Conservation (phyloP, 2,113 vertebrate genomes). For the Panthera uncia region DNA sequence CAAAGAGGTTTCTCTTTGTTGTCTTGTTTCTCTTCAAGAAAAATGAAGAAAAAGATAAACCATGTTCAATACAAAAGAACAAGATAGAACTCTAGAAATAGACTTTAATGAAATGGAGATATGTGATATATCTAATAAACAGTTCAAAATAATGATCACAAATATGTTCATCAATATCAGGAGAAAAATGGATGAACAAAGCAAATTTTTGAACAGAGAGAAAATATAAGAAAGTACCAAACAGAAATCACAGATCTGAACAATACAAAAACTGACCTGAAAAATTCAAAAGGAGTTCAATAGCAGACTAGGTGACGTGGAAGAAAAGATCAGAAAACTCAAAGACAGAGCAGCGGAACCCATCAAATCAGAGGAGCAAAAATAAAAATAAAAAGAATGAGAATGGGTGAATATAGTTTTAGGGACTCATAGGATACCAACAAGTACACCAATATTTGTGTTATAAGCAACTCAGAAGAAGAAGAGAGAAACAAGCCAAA, state of each 20-base stretch:
- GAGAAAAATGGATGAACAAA: not conserved
- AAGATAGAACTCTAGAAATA: not conserved
- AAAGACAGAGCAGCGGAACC: not conserved
- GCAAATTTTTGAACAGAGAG: not conserved
- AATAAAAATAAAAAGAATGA: not conserved
- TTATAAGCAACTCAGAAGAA: not conserved
- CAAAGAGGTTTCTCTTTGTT: no score
- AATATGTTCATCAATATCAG: not conserved
- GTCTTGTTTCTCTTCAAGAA: no score
- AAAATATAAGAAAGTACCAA: not conserved
- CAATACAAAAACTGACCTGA: not conserved
- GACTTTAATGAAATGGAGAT: not conserved
- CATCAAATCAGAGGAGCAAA: not conserved
- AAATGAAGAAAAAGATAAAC: not conserved
- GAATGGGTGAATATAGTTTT: not conserved
- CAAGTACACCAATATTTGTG: not conserved
- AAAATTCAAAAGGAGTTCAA: not conserved
- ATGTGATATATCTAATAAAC: not conserved
- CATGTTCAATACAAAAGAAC: not conserved
- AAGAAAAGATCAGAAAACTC: not conserved
- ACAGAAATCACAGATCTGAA: not conserved
- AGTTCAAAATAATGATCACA: not conserved
- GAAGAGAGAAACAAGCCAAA: not conserved
- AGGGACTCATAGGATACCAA: not conserved
- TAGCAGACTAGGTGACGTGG: not conserved